These are phyloP conservation scores for Cephus rjabovi DNA, from an alignment of 2,888 invertebrate genomes.

Conservation along the genomic window DNA sequence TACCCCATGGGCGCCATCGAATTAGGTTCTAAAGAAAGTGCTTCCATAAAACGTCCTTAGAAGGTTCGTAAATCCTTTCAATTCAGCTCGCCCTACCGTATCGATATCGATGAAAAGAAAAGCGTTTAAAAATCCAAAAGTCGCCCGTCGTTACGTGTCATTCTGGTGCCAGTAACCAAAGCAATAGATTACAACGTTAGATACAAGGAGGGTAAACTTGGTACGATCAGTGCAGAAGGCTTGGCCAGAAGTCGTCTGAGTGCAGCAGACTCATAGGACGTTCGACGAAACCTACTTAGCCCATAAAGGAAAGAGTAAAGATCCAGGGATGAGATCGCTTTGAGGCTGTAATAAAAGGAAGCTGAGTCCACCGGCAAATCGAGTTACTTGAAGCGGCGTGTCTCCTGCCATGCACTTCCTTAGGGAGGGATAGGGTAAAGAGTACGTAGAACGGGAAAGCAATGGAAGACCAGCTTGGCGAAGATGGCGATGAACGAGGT, in stretches of 20 bases:
- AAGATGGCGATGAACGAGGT: slow-evolving; percentile 6
- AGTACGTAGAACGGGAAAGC: background rate
- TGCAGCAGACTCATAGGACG: background rate
- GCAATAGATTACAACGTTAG: background rate
- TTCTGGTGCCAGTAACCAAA: background rate
- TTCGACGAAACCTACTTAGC: background rate
- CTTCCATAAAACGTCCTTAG: background rate
- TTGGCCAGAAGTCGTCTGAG: background rate
- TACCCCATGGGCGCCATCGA: background rate
- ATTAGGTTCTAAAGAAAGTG: background rate
- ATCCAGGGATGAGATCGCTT: slow-evolving; percentile 48
- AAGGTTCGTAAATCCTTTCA: background rate
- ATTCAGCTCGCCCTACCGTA: background rate
- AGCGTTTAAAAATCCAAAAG: background rate
- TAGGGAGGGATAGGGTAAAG: slow-evolving; percentile 1
- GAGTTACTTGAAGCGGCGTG: slow-evolving; percentile 40
- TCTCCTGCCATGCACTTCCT: slow-evolving; percentile 9
- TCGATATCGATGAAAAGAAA: background rate
- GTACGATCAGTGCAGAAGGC: background rate
- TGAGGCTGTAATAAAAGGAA: slow-evolving; percentile 54
- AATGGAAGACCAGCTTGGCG: background rate
- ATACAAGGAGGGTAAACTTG: background rate
- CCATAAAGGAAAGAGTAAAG: slow-evolving; percentile 6
- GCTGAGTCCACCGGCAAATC: slow-evolving; percentile 50
- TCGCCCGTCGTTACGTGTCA: background rate